Conservation (phyloP, 2,888 invertebrate species). For the Melangyna quadrimaculata region DNA sequence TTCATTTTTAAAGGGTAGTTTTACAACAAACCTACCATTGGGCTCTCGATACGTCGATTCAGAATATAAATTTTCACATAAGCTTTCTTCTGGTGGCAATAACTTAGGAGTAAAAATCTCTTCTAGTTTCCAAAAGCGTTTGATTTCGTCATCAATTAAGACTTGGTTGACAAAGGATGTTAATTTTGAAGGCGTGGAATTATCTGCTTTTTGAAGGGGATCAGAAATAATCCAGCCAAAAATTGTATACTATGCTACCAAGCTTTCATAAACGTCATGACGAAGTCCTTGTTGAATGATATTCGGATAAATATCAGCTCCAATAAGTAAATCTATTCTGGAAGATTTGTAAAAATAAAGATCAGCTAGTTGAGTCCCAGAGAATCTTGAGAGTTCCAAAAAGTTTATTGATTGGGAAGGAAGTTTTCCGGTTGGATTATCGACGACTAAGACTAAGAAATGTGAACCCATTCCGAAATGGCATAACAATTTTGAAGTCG, state of each 20-base stretch:
- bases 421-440: constrained; percentile 18
- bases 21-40: constrained; percentile 16
- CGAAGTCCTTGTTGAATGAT: neutral
- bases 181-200: neutral
- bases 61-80: too few species aligned
- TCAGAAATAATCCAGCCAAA: constrained; percentile 9
- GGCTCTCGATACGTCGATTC: too few species aligned
- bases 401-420: neutral
- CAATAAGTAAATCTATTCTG: constrained; percentile 8
- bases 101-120: neutral
- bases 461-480: neutral
- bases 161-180: neutral
- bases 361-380: constrained; percentile 11
- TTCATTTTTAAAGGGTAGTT: neutral
- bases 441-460: constrained; percentile 13
- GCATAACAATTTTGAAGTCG: neutral
- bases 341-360: constrained; percentile 4
- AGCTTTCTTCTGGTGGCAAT: neutral
- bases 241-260: neutral
- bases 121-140: constrained; percentile 24
- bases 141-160: neutral
- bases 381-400: neutral
- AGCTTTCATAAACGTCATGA: neutral
- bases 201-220: neutral
- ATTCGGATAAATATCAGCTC: constrained; percentile 10